Evolutionary conservation across 2,113 vertebrate species (phyloP), one percentile per base, ranked within the genome.

Genomic region (Capreolus pygargus): DNA sequence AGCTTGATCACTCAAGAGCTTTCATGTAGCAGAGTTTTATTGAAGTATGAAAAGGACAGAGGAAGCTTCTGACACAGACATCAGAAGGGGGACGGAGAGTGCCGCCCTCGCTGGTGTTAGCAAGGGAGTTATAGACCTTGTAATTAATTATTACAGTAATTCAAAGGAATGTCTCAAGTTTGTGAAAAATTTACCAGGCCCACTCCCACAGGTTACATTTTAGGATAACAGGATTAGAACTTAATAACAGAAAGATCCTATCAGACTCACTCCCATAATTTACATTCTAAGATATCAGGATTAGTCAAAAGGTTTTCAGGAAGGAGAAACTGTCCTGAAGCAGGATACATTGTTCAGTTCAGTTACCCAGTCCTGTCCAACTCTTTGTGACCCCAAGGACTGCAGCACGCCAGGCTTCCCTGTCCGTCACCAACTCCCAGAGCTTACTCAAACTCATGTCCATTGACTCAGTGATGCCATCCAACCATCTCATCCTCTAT

Each of bases 21-120:
- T 36, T 70, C 12, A 1, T 1, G 0, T n/a, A 23, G 64, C 19
- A 70, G 36, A 70, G 19, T 70, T 70, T 12, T 36, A 36, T 36
- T 70, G 39, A 23, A 5, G n/a, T 70, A 6, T 39, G 67, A 21
- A 70, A 64, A 61, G 9, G 19, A 3, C 64, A 70, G n/a, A 33
- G 61, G 23, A 70, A 70, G n/a, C 19, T 23, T 70, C 67, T 70
- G 1, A 39, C n/a, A 39, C 11, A 70, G n/a, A 70, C n/a, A 6
- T 70, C n/a, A 39, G n/a, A 39, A 39, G 67, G n/a, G 1, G 2
- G 4, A 6, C 0, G 2, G 67, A 70, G n/a, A 70, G 67, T 36
- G n/a, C n/a, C 5, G 0, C n/a, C n/a, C 17, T 70, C 0, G 0
- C n/a, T 70, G 21, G 17, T 21, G 19, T 70, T 11, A 70, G n/a